Base-by-base conservation (phyloP, 2,888 invertebrate species). In the Eremobia ochroleuca region DNA sequence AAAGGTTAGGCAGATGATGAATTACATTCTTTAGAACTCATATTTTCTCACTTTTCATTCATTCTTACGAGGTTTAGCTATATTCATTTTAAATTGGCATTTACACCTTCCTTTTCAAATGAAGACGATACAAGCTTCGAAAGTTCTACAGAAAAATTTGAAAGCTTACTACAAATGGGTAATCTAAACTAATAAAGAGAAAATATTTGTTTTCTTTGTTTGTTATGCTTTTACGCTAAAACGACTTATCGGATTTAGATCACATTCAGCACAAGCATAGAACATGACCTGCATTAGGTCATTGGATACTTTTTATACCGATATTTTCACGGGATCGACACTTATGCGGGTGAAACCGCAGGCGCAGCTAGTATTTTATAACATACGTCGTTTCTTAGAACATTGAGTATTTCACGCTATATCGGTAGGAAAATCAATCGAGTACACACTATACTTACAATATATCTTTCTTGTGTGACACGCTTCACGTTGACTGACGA, bases 391-490 rank as follows among this genome's bases (percentile, higher is more conserved):
- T 37, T 58, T n/a, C 52, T 58, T 49, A 34, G 21, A 79, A 52
- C 69, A 64, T 15, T 43, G 3, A 52, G n/a, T 52, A 28, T 66
- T 79, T 55, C 34, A 15, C 34, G 8, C n/a, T n/a, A 28, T 64
- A 67, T 49, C 68, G 55, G 55, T 40, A 43, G 11, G 40, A 68
- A 49, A 78, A 79, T 83, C 79, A 49, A 68, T 83, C 49, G 78
- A 43, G 55, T 21, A 31, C 49, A 43, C 13, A n/a, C 25, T 31
- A 11, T 62, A 49, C n/a, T 11, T 46, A n/a, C n/a, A n/a, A n/a
- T n/a, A 3, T 37, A 31, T 25, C 31, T 67, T n/a, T 65, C 13
- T n/a, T 28, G n/a, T 55, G 65, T 34, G 34, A 76, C 65, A 43
- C 18, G 28, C 25, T n/a, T 40, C 40, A 62, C 31, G 67, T 76